A percentile compares a stretch with the other conserved stretches of the same genome.
Conservation (phyloP, 1,140 invertebrate genomes). For the Drosophila prosaltans region DNA sequence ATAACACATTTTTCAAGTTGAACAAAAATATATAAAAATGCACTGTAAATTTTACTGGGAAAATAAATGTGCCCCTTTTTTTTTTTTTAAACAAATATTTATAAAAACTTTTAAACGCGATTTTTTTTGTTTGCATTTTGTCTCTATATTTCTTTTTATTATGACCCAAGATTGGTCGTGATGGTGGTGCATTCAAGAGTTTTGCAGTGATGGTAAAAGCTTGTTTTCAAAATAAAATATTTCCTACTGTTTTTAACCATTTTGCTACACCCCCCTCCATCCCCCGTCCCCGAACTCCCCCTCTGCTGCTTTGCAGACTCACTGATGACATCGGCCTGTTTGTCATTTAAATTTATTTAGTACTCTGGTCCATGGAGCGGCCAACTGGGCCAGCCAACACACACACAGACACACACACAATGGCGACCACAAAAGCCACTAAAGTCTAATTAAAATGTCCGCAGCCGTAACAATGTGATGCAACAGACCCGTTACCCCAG, state of each 20-base stretch:
- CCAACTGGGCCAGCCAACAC: slow-evolving; percentile 3
- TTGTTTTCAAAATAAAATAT: slow-evolving; percentile 6
- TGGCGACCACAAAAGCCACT: slow-evolving; percentile 56
- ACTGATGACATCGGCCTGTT: slow-evolving; percentile 31
- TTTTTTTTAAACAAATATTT: no score
- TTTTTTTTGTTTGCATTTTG: neutral
- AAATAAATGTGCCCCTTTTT: no score
- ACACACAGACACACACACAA: slow-evolving; percentile 25
- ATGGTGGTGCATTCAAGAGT: no score
- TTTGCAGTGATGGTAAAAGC: neutral
- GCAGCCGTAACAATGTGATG: slow-evolving; percentile 51
- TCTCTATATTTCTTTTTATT: neutral
- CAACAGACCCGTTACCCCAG: slow-evolving; percentile 31
- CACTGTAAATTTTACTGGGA: no score
- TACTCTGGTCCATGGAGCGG: slow-evolving; percentile 29
- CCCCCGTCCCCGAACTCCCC: no score
- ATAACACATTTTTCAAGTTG: no score
- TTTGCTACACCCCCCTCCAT: no score
- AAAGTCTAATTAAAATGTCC: slow-evolving; percentile 61
- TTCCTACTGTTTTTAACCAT: neutral
- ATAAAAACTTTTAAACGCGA: neutral
- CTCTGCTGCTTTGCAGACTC: neutral
- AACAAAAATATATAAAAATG: no score
- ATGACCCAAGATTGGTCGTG: no score
- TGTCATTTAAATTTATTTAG: slow-evolving; percentile 59